Percentiles rank a stretch among this genome's conserved stretches.
Conservation (phyloP, 2,888 invertebrate genomes). For the Prosopocoilus inquinatus region DNA sequence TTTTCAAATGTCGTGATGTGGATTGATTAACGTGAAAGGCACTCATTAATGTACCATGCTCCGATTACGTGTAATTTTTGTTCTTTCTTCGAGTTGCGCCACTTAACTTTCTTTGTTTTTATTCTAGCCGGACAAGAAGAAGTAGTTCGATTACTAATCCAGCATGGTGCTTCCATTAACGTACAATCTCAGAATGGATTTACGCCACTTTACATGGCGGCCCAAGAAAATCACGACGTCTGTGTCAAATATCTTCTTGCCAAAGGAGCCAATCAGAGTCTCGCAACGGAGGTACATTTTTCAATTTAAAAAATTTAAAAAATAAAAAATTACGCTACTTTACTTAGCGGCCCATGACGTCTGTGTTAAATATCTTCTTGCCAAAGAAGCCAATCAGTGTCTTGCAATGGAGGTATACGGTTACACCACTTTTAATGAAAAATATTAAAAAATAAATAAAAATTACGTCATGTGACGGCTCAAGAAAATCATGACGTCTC, state of each 20-base stretch:
- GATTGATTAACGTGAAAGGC: no score
- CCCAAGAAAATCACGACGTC: slow-evolving; percentile 93
- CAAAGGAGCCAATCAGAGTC: slow-evolving; percentile 92
- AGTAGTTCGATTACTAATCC: slow-evolving; percentile 87
- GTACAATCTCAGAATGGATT: slow-evolving; percentile 97
- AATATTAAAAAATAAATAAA: neutral
- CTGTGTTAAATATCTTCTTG: neutral
- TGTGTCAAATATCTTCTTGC: slow-evolving; percentile 88
- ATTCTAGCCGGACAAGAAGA: slow-evolving; percentile 84
- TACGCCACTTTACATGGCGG: slow-evolving; percentile 98
- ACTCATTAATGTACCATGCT: no score
- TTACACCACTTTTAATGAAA: slow-evolving; percentile 5
- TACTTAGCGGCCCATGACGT: slow-evolving; percentile 99
- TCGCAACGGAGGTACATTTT: slow-evolving; percentile 90
- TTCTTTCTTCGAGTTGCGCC: neutral
- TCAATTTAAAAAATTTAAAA: no score
- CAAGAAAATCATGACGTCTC: slow-evolving; percentile 95
- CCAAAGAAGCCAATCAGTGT: neutral
- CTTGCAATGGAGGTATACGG: neutral
- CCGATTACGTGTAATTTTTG: neutral
- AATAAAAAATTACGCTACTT: slow-evolving; percentile 88
- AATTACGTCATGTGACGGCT: slow-evolving; percentile 93
- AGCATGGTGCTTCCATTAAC: slow-evolving; percentile 91
- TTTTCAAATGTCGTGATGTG: no score
- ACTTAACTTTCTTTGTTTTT: neutral